A percentile compares a stretch with the other conserved stretches of the same genome.
Evolutionary conservation across 2,797 vertebrate species (phyloP).

Genomic region (Anas bahamensis): DNA sequence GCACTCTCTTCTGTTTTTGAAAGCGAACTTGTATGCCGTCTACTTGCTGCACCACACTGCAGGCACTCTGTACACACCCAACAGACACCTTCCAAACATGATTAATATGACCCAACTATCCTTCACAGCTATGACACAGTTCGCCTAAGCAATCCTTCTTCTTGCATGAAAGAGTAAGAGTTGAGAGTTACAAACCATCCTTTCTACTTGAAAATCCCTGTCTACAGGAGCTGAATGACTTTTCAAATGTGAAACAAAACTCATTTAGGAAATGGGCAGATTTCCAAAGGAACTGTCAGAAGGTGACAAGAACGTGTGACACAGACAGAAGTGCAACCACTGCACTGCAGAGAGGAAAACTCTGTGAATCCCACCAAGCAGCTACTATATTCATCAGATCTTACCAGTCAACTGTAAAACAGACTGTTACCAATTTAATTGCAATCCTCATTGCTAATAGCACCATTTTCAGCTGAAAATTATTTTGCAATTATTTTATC

Average conservation of each 20-base stretch:
- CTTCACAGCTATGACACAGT: background rate
- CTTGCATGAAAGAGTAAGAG: background rate
- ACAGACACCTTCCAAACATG: background rate
- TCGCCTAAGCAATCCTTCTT: background rate
- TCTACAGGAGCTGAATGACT: background rate
- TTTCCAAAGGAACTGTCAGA: conserved; percentile 20
- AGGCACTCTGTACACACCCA: background rate
- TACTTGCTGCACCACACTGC: background rate
- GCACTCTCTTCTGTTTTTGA: background rate
- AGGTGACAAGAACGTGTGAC: background rate
- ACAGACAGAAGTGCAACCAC: background rate
- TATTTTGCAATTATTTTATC: conserved; percentile 37
- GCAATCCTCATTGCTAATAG: conserved; percentile 7
- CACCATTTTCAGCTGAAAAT: conserved; percentile 29
- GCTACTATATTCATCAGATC: background rate
- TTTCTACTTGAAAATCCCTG: background rate
- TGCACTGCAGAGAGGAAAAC: background rate
- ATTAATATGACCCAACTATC: background rate
- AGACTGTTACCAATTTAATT: conserved; percentile 24
- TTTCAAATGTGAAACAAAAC: conserved; percentile 41
- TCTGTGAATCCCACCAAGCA: background rate
- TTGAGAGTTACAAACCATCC: background rate
- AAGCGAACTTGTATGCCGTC: background rate
- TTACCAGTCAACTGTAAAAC: conserved; percentile 23
- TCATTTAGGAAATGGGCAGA: conserved; percentile 27